phyloP scores from a whole-genome alignment of 2,888 invertebrate species.

The Pachycephus smyrnensis region DNA sequence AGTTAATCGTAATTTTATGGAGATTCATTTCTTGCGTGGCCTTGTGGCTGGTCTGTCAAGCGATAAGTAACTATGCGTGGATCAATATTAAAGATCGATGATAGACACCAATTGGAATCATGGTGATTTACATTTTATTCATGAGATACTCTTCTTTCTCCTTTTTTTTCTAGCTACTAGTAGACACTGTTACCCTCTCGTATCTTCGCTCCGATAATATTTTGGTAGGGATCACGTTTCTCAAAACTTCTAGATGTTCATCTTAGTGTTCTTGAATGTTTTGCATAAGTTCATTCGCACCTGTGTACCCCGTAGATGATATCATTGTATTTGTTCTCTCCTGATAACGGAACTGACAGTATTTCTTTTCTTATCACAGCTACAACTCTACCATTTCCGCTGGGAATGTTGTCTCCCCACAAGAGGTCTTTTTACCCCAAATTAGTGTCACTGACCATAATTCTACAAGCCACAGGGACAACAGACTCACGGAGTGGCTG shows the following conservation, averaged over 20 bases:
- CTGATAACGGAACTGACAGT: neutral
- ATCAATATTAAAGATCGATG: neutral
- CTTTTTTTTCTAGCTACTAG: neutral
- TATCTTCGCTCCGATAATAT: neutral
- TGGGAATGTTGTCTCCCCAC: slow-evolving; percentile 35
- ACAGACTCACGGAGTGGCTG: slow-evolving; percentile 79
- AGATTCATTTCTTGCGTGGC: neutral
- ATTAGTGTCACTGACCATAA: slow-evolving; percentile 56
- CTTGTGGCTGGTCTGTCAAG: neutral
- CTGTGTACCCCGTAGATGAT: neutral
- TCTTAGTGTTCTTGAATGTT: neutral
- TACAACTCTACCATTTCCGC: slow-evolving; percentile 46
- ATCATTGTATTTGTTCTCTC: neutral
- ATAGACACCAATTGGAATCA: neutral
- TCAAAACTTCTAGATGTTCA: neutral
- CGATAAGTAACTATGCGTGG: neutral
- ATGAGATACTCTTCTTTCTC: neutral
- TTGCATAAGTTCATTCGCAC: neutral
- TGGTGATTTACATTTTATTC: neutral
- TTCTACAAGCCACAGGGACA: slow-evolving; percentile 63
- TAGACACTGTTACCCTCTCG: neutral
- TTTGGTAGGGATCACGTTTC: neutral
- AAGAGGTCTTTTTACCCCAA: slow-evolving; percentile 50
- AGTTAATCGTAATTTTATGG: slow-evolving; percentile 8
- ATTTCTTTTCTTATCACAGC: slow-evolving; percentile 27